Conservation (phyloP, 2,113 vertebrate species). For the Onychorhynchus coronatus region DNA sequence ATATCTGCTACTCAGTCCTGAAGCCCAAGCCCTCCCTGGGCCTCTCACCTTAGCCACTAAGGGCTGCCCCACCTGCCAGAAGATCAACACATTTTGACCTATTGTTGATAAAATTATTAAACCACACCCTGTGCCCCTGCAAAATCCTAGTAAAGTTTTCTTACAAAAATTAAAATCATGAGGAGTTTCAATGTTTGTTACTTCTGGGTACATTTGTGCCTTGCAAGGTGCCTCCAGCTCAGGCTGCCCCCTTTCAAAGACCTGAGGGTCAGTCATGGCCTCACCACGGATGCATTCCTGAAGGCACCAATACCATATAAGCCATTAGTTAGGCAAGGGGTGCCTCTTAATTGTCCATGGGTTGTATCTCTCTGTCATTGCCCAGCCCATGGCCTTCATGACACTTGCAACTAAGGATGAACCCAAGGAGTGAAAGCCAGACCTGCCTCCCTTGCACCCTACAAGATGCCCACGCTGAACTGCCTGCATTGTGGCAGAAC, state of each 20-base stretch:
- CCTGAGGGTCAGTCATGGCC: neutral
- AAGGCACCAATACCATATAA: neutral
- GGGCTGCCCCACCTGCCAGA: neutral
- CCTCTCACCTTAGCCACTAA: neutral
- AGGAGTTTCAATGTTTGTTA: neutral
- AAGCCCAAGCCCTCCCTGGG: neutral
- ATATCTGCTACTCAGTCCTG: neutral
- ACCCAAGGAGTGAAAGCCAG: neutral
- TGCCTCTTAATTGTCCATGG: neutral
- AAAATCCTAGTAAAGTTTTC: neutral
- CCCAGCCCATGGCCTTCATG: neutral
- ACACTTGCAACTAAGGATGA: neutral
- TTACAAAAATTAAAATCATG: neutral
- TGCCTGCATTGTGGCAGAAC: rapidly evolving
- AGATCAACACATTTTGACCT: neutral
- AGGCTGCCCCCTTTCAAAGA: neutral
- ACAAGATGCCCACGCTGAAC: rapidly evolving
- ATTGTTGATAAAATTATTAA: neutral
- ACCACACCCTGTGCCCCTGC: rapidly evolving
- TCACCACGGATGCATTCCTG: neutral
- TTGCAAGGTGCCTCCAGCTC: neutral
- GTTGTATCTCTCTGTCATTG: neutral
- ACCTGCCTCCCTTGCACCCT: neutral
- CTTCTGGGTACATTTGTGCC: neutral
- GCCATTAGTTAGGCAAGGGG: neutral